Evolutionary conservation across 2,797 vertebrate species (phyloP).

Genomic region (Mastacembelus armatus): DNA sequence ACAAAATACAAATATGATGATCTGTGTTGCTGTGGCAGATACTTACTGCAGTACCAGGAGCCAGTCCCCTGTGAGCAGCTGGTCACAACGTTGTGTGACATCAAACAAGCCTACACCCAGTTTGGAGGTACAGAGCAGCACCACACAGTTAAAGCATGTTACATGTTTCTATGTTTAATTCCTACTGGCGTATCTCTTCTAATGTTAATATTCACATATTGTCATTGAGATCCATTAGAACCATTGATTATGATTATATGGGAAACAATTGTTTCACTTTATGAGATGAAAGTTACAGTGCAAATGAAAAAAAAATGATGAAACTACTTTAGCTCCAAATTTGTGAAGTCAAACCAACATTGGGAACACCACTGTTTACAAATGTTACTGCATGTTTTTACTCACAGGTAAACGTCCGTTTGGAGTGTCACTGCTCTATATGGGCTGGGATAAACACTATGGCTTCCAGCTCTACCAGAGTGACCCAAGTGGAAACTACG

Average conservation of each 20-base stretch:
- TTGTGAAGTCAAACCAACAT: too few relatives aligned
- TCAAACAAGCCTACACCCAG: constrained; percentile 96
- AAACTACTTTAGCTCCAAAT: too few relatives aligned
- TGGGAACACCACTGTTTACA: too few relatives aligned
- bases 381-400: constrained; percentile 1
- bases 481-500: constrained; percentile 98
- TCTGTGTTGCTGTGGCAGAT: constrained; percentile 74
- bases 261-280: too few relatives aligned
- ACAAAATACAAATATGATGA: too few relatives aligned
- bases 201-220: too few relatives aligned
- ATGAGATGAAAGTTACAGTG: too few relatives aligned
- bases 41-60: constrained; percentile 93
- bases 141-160: background rate
- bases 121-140: constrained; percentile 88
- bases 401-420: constrained; percentile 84
- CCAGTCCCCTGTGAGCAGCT: constrained; percentile 95
- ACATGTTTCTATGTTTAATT: too few relatives aligned
- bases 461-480: constrained; percentile 99
- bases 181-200: too few relatives aligned
- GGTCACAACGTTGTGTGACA: constrained; percentile 93
- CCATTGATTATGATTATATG: too few relatives aligned
- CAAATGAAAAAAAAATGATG: too few relatives aligned
- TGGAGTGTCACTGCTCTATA: constrained; percentile 97
- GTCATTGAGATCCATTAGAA: too few relatives aligned
- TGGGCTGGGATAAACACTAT: constrained; percentile 99